Percentiles rank a stretch among this genome's conserved stretches.
phyloP scores from a whole-genome alignment of 2,797 vertebrate genomes.

The Thripadectes ignobilis region DNA sequence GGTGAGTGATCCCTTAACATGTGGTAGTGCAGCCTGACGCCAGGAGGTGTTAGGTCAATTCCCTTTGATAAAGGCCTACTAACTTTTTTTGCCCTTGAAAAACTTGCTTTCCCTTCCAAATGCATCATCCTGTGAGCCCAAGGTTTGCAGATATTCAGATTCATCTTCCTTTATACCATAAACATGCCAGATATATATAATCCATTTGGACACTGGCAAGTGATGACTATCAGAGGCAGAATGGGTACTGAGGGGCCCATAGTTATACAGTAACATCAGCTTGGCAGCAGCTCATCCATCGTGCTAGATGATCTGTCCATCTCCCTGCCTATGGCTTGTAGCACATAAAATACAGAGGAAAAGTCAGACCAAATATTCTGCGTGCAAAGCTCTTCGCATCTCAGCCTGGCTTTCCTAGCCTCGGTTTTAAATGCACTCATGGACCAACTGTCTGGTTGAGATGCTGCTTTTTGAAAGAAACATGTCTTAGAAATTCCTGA shows the following conservation, averaged over 20 bases:
- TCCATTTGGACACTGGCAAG: conserved; percentile 62
- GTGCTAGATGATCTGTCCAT: conserved; percentile 58
- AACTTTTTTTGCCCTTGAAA: conserved; percentile 51
- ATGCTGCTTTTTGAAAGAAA: background rate
- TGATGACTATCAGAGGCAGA: conserved; percentile 61
- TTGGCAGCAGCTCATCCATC: conserved; percentile 62
- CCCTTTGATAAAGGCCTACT: conserved; percentile 20
- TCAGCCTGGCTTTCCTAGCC: background rate
- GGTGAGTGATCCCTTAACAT: background rate
- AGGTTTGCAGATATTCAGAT: conserved; percentile 60
- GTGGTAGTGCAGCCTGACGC: background rate
- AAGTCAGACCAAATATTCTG: conserved; percentile 30
- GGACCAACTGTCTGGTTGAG: background rate
- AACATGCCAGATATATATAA: conserved; percentile 61
- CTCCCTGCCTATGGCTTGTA: conserved; percentile 31
- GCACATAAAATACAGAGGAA: background rate
- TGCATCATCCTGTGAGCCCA: conserved; percentile 39
- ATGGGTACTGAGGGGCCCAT: conserved; percentile 61
- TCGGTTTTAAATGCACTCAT: background rate
- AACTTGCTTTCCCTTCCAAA: conserved; percentile 46
- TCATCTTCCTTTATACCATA: conserved; percentile 57
- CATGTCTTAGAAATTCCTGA: background rate
- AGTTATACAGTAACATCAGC: conserved; percentile 40
- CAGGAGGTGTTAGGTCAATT: conserved; percentile 36
- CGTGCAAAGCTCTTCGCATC: background rate